These are phyloP conservation scores for Drosophila prolongata DNA, from an alignment of 2,888 invertebrate species.

Conservation along the genomic window DNA sequence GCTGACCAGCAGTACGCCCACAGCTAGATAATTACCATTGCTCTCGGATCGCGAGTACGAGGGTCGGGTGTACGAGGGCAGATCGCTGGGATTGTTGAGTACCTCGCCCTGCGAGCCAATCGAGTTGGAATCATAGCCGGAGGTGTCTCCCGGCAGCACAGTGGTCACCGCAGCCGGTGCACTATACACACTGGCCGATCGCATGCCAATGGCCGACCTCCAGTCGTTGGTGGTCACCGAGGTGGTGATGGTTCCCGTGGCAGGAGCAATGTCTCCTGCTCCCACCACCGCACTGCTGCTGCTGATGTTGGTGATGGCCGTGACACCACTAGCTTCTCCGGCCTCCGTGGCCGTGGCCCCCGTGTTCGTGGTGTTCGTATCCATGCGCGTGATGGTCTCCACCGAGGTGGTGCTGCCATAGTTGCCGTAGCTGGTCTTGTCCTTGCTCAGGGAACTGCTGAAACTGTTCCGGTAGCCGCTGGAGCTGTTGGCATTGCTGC, in stretches of 20 bases:
- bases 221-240: constrained; percentile 70
- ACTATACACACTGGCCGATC: constrained; percentile 82
- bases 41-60: constrained; percentile 83
- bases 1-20: constrained; percentile 82
- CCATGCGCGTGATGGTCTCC: constrained; percentile 82
- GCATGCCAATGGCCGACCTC: constrained; percentile 70
- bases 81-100: constrained; percentile 77
- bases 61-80: constrained; percentile 81
- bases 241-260: constrained; percentile 54
- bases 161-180: constrained; percentile 81
- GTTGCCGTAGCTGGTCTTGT: constrained; percentile 74
- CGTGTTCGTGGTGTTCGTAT: constrained; percentile 77
- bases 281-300: constrained; percentile 37
- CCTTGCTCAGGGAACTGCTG: constrained; percentile 66
- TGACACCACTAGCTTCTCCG: constrained; percentile 61
- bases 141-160: constrained; percentile 75
- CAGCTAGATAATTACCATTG: constrained; percentile 83
- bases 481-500: constrained; percentile 60
- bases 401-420: constrained; percentile 80
- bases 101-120: constrained; percentile 79
- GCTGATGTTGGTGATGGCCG: constrained; percentile 63
- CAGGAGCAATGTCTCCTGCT: constrained; percentile 5
- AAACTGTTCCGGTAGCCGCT: constrained; percentile 76
- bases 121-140: constrained; percentile 78
- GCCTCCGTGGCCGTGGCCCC: constrained; percentile 64